Evolutionary conservation across 1,140 invertebrate genomes (phyloP).

Genomic region (Hyles vespertilio): DNA sequence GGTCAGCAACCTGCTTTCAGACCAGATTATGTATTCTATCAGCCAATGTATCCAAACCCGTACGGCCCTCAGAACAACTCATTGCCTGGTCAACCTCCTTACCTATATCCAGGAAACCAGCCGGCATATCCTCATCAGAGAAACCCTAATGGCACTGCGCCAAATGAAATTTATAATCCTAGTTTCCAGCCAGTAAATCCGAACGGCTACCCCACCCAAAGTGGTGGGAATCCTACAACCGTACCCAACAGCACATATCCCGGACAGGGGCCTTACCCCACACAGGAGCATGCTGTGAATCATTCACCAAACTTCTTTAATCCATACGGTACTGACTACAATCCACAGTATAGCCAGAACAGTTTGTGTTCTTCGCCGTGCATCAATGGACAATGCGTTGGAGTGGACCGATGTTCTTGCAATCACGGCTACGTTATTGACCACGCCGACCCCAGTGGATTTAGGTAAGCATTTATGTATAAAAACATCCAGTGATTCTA

Average conservation of each 20-base stretch:
- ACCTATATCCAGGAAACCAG: not conserved
- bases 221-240: not conserved
- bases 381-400: conserved; percentile 74
- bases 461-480: conserved; percentile 34
- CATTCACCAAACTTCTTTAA: no score
- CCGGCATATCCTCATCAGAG: not conserved
- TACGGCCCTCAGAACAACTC: conserved; percentile 2
- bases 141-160: conserved; percentile 4
- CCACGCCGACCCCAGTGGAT: conserved; percentile 49
- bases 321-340: no score
- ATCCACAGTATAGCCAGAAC: no score
- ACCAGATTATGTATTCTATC: not conserved
- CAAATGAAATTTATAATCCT: conserved; percentile 3
- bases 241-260: no score
- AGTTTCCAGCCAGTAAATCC: conserved; percentile 1
- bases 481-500: no score
- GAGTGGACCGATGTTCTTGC: conserved; percentile 72
- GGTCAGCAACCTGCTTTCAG: not conserved
- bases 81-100: not conserved
- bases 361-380: conserved; percentile 70
- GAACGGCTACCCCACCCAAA: not conserved
- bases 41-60: conserved; percentile 1
- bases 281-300: no score
- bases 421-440: conserved; percentile 70
- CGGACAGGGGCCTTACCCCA: no score